Percentiles rank a stretch among this genome's conserved stretches.
Evolutionary conservation across 1,140 invertebrate genomes (phyloP).

Genomic region (Trissolcus basalis): DNA sequence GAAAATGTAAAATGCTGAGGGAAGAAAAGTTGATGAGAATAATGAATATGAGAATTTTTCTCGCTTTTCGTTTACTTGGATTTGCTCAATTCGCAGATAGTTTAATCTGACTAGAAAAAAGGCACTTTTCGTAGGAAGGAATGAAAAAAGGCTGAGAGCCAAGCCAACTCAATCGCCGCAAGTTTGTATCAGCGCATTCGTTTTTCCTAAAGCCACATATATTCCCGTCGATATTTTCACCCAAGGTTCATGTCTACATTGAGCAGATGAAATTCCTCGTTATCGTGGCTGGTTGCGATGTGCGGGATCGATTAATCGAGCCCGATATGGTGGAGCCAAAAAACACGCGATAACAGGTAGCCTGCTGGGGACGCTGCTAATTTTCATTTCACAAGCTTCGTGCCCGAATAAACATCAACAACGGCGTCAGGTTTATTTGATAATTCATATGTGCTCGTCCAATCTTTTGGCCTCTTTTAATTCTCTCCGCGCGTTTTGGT

Average conservation of each 20-base stretch:
- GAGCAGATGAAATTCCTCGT: constrained; percentile 44
- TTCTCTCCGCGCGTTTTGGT: not conserved
- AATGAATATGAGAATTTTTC: too few species aligned
- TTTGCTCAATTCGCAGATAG: not conserved
- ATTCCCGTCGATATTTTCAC: constrained; percentile 13
- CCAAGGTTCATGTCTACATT: constrained; percentile 27
- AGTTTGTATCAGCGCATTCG: constrained; percentile 3
- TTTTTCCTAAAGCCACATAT: not conserved
- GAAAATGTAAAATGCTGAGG: too few species aligned
- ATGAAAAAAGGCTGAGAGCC: constrained; percentile 3
- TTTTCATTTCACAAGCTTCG: constrained; percentile 26
- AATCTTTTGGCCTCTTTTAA: not conserved
- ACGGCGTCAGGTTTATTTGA: constrained; percentile 15
- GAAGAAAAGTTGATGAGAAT: too few species aligned
- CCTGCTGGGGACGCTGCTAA: constrained; percentile 32
- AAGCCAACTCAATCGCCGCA: constrained; percentile 34
- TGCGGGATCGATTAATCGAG: constrained; percentile 47
- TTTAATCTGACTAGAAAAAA: too few species aligned
- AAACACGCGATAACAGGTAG: constrained; percentile 39
- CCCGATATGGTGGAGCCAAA: constrained; percentile 33
- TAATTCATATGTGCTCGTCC: constrained; percentile 17
- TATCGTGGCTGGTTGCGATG: constrained; percentile 39
- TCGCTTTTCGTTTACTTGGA: too few species aligned
- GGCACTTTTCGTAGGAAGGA: too few species aligned
- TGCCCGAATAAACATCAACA: constrained; percentile 30